Evolutionary conservation across 2,797 vertebrate species (phyloP), one percentile per base, ranked within the genome.

Genomic region (Lemur catta): DNA sequence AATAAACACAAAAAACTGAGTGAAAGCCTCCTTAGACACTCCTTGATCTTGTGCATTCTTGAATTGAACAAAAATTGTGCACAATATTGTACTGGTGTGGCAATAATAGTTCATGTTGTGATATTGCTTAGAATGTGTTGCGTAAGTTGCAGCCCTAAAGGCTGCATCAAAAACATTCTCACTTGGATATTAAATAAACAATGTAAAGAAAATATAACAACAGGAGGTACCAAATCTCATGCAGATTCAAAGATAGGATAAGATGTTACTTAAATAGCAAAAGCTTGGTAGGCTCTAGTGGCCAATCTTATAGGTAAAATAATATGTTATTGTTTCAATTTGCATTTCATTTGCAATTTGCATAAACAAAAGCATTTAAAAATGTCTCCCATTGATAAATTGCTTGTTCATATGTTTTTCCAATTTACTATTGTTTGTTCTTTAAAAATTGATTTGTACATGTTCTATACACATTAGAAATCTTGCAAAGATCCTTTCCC

Each of bases 11-110:
- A 92, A 52, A 96, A n/a, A 4, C 63, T n/a, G 63, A 65, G 63
- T 59, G 94, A 69, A 89, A 93, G 78, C 94, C 6, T 38, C 97
- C 95, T 98, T 97, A 98, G 94, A 97, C 71, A 92, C 43, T 26
- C 43, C 92, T 96, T 52, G 94, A 84, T 71, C n/a, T 95, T 93
- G 95, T 55, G n/a, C 28, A 67, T 95, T 82, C 88, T 96, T 93
- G 63, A 90, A 38, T 46, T 91, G 46, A 81, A 48, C 24, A 71
- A 67, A 82, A 92, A 22, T 59, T 57, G 48, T 48, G 65, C 35
- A 28, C 46, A 52, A 41, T 43, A 43, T 41, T 50, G 3, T 17
- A 22, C 76, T 38, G 18, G 4, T 81, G 8, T 81, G 89, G 55
- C 71, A 74, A 74, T 86, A 86, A 72, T 5, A 52, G 75, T 43